Base-by-base conservation (phyloP, 1,140 invertebrate genomes). In the Drosophila chauvacae region DNA sequence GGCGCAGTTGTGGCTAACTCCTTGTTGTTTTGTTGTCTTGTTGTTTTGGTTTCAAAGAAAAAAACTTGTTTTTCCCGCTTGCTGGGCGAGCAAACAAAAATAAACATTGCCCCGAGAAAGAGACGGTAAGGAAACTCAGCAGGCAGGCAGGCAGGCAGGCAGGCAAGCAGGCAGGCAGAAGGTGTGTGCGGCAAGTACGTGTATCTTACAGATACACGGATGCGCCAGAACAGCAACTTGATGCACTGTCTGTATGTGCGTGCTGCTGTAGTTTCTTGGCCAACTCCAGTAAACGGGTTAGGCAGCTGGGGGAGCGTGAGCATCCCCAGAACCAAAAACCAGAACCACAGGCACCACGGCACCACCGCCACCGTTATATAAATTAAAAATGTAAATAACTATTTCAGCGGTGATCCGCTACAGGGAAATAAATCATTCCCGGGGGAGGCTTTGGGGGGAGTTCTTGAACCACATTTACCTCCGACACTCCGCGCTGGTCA, bases 21-120 rank as follows among this genome's bases (percentile, higher is more conserved):
- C 44, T 64, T 68, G 42, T 42, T 77, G 71, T 33, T 33, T 63
- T 73, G 69, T 50, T 70, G 70, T 57, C 51, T 72, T 53, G 61
- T 70, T 80, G 45, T 70, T 71, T 78, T 63, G 72, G 18, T 77
- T 79, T 73, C 57, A 65, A 72, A 73, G 61, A 44, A 41, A 58
- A 87, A 87, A 90, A 90, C 86, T 90, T 80, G 85, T 90, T 90
- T 90, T 90, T 73, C 86, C 81, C 86, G 81, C 84, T 88, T 82
- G 76, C 65, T 68, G 69, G 74, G 69, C 70, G 39, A 61, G 64
- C 70, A 84, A 90, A 90, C 86, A 85, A 90, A 90, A 90, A 90
- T 90, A 90, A 90, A 90, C 84, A 88, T 88, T 88, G 85, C 73
- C 76, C 81, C 63, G 53, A 70, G 73, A 65, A 55, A 37, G 51